Percentiles rank a stretch among this genome's conserved stretches.
Evolutionary conservation across 2,113 vertebrate species (phyloP).

Genomic region (Chamaetylas fuelleborni): DNA sequence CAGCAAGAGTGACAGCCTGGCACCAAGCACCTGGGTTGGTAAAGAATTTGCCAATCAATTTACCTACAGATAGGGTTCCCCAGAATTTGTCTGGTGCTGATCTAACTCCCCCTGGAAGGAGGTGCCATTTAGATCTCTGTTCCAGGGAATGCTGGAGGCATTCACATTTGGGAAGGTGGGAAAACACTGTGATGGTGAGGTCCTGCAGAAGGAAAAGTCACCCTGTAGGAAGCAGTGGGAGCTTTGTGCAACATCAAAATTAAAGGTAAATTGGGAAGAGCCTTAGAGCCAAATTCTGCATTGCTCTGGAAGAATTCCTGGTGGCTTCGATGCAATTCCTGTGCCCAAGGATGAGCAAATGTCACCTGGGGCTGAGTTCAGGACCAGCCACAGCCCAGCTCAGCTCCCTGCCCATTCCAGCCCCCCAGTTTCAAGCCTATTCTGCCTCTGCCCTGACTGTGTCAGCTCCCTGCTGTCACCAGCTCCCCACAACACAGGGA

Average conservation of each 20-base stretch:
- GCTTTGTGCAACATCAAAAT: background rate
- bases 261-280: background rate
- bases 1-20: background rate
- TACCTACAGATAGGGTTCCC: background rate
- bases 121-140: rapidly evolving
- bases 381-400: background rate
- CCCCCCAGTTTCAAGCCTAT: rapidly evolving
- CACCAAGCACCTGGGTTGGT: rapidly evolving
- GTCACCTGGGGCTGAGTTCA: background rate
- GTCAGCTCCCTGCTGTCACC: background rate
- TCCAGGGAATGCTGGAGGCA: background rate
- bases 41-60: background rate
- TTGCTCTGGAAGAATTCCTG: background rate
- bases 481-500: background rate
- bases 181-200: background rate
- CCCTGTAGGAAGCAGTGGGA: background rate
- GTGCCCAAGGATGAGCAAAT: background rate
- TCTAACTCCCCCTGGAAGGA: background rate
- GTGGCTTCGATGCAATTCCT: background rate
- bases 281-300: background rate
- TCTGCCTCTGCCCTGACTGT: background rate
- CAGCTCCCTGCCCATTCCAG: background rate
- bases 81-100: rapidly evolving
- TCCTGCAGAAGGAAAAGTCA: background rate
- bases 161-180: background rate